phyloP scores from a whole-genome alignment of 1,140 invertebrate genomes.

The Danaus melanippus region DNA sequence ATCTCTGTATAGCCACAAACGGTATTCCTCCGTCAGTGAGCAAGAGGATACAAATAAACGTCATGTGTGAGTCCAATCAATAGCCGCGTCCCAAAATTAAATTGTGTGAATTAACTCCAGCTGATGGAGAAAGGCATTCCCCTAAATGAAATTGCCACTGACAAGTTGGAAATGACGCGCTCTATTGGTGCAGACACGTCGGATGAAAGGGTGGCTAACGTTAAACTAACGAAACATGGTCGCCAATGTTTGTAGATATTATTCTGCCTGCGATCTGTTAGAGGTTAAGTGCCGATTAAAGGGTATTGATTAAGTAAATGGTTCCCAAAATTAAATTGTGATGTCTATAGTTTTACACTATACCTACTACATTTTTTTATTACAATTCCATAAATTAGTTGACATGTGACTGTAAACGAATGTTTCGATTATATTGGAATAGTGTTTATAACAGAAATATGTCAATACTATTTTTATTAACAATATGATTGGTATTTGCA shows the following conservation, averaged over 20 bases:
- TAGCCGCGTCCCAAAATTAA: conserved; percentile 12
- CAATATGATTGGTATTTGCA: no score
- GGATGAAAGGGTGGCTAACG: conserved; percentile 14
- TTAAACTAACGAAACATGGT: neutral
- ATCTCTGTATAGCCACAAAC: conserved; percentile 79
- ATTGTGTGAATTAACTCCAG: conserved; percentile 12
- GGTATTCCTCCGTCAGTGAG: conserved; percentile 79
- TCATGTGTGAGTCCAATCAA: conserved; percentile 74
- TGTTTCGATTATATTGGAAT: no score
- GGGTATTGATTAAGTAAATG: neutral
- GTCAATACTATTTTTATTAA: no score
- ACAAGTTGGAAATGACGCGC: conserved; percentile 17
- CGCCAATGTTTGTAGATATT: conserved; percentile 6
- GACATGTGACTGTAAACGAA: no score
- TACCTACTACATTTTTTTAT: no score
- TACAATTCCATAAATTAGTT: no score
- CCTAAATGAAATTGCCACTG: conserved; percentile 20
- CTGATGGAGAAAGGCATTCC: conserved; percentile 5
- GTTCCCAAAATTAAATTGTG: neutral
- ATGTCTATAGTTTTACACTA: no score
- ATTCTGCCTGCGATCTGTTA: no score
- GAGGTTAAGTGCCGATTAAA: no score
- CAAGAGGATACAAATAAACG: conserved; percentile 78
- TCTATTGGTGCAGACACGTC: conserved; percentile 13
- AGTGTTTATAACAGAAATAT: no score